A percentile compares a stretch with the other conserved stretches of the same genome.
phyloP scores from a whole-genome alignment of 2,113 vertebrate genomes.

The Panurus biarmicus region DNA sequence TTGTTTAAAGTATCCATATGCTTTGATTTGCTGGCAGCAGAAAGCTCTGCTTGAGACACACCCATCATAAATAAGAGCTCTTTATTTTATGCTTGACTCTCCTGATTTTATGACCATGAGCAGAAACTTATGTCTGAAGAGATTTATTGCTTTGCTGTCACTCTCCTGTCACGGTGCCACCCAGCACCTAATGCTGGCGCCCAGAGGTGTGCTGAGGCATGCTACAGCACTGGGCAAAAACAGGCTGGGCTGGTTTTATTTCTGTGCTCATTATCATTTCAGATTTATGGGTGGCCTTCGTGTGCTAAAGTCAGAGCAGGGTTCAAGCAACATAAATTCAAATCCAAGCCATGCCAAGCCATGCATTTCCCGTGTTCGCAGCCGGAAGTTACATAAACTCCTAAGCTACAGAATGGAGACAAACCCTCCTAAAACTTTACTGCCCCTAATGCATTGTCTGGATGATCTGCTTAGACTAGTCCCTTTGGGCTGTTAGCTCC shows the following conservation, averaged over 20 bases:
- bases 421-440: background rate
- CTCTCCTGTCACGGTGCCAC: rapidly evolving
- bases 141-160: background rate
- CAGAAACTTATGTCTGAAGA: background rate
- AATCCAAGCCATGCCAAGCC: background rate
- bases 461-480: background rate
- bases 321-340: background rate
- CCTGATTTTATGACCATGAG: background rate
- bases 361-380: rapidly evolving
- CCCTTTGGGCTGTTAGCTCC: background rate
- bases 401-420: background rate
- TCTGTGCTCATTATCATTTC: background rate
- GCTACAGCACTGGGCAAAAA: background rate
- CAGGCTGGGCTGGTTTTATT: background rate
- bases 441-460: background rate
- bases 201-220: background rate
- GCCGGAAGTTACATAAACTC: background rate
- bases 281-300: background rate
- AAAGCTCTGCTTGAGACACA: background rate
- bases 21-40: background rate
- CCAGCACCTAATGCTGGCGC: background rate
- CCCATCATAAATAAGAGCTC: background rate
- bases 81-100: background rate
- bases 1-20: background rate
- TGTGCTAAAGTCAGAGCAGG: background rate